Evolutionary conservation across 2,113 vertebrate genomes (phyloP), one percentile per base, ranked within the genome.

Genomic region (Prolemur simus): DNA sequence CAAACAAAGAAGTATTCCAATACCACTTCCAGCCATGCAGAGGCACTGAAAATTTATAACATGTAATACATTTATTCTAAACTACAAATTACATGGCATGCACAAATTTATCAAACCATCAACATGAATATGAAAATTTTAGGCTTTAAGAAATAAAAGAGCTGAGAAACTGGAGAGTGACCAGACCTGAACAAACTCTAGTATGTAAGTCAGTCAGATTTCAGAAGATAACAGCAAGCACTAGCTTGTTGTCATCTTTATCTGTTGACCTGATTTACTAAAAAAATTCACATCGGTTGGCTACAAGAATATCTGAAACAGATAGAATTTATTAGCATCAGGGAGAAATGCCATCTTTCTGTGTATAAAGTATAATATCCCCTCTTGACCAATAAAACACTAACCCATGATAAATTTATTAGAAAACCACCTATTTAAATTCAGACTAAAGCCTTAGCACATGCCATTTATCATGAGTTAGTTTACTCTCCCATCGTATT

Each of bases 341-440:
- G 78, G 32, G 60, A 98, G 69, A 96, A 95, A 63, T 11, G 45
- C 3, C 23, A 37, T 96, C 87, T 82, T 97, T 97, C 93, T 94
- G 49, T 94, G 95, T 66, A 64, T 49, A 89, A 96, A 89, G 27
- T 81, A 88, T 87, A 97, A 96, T 95, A 97, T 81, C 78, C 96
- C 95, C 91, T 95, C 85, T 90, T 89, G 97, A 91, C 92, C 84
- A 92, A 97, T 97, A 98, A 98, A 98, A 96, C 34, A 93, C 66
- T 49, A 82, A 90, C 81, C 32, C 47, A 20, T 85, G 87, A 96
- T 92, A 95, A 97, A 95, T 98, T 97, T 97, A 96, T 97, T 96
- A 80, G 89, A 82, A 95, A 58, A 63, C 71, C 88, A 56, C 91
- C 42, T 82, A 96, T 97, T 98, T 47, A 97, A 97, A 97, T 97